Evolutionary conservation across 2,113 vertebrate genomes (phyloP), one percentile per base, ranked within the genome.

Genomic region (Tauraco erythrolophus): DNA sequence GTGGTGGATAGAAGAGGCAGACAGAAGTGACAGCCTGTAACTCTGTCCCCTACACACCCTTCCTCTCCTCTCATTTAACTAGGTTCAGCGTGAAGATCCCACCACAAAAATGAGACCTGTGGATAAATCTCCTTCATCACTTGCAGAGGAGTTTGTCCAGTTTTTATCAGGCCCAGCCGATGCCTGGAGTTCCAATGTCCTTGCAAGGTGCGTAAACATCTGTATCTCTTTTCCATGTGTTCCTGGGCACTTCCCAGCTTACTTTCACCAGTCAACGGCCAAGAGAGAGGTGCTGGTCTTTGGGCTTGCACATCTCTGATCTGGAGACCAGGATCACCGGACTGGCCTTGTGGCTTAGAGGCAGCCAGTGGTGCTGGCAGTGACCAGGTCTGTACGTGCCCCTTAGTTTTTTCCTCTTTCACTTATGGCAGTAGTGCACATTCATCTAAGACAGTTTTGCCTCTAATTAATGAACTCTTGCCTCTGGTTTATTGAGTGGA

Each of bases 381-480:
- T 3, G 7, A 2, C 53, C 39, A 48, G 37, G 1, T 30, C 46
- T 30, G 48, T 0, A 6, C 3, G 0, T 41, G 31, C 8, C 53
- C 41, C 51, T 39, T 2, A 0, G 41, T 6, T 39, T 58, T 33
- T 48, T 4, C 16, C 8, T 6, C 0, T 64, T 74, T 43, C 53
- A 11, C 25, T 4, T 31, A 39, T 2, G 23, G 50, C 23, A 25
- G 48, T 10, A 28, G 46, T 6, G 45, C 15, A 43, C 25, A 7
- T 19, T 31, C 30, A 33, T 48, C 30, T 19, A 4, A 25, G 2
- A 0, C 57, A 31, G 11, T 37, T 74, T 48, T 16, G 28, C 41
- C 46, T 85, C 28, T 58, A 41, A 64, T 61, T 56, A 71, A 17
- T 17, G 25, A 70, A 31, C 60, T 50, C 31, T 5, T 17, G 3